A percentile compares a stretch with the other conserved stretches of the same genome.
phyloP scores from a whole-genome alignment of 2,113 vertebrate species.

The Sisor rabdophorus region DNA sequence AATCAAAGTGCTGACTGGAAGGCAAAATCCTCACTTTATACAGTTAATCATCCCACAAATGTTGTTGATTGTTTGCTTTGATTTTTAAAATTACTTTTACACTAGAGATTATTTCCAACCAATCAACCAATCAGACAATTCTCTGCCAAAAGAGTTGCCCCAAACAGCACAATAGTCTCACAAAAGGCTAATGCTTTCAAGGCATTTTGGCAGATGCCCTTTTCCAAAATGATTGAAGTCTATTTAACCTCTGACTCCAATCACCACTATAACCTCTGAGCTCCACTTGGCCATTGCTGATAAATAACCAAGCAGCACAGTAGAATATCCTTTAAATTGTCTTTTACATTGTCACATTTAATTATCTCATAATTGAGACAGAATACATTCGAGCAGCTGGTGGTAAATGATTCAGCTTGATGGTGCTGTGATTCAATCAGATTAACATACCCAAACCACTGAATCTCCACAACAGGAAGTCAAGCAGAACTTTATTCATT shows the following conservation, averaged over 20 bases:
- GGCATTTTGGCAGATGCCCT: too few relatives aligned
- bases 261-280: too few relatives aligned
- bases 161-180: background rate
- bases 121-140: background rate
- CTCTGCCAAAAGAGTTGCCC: background rate
- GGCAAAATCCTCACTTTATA: background rate
- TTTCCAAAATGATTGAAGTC: too few relatives aligned
- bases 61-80: background rate
- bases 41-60: background rate
- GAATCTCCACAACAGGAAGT: background rate
- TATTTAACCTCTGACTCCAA: too few relatives aligned
- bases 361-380: background rate
- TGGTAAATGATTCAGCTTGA: background rate
- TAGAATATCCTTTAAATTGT: background rate
- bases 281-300: too few relatives aligned
- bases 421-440: background rate
- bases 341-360: background rate
- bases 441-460: background rate
- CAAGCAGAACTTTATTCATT: background rate
- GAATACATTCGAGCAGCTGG: background rate
- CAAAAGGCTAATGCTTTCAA: too few relatives aligned
- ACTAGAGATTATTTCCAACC: background rate
- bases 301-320: background rate
- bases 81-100: background rate
- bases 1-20: slow-evolving; percentile 11